Base-by-base conservation (phyloP, 2,113 vertebrate genomes). In the Theristicus caerulescens region DNA sequence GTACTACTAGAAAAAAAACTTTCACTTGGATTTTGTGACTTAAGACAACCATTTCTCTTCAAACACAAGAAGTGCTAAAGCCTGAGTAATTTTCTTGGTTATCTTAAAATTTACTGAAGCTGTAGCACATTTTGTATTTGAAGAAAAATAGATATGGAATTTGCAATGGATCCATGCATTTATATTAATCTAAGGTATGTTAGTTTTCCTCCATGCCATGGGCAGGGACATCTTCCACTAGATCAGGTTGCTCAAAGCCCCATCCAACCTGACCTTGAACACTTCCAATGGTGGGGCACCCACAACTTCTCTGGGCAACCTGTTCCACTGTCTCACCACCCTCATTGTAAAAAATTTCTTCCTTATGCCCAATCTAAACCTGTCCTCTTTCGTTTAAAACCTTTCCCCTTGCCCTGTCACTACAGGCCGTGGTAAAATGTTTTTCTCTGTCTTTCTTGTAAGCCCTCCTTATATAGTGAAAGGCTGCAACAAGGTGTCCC, bases 251-350 rank as follows among this genome's bases (percentile, higher is more conserved):
- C 10, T 42, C 40, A 42, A 42, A 42, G 40, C 40, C 40, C 40
- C 40, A 42, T 42, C 11, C 22, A 73, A 9, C 21, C 12, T n/a
- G 40, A n/a, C 16, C 12, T 38, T n/a, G 22, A 79, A 14, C 5
- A 18, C 2, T 21, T 44, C 5, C 15, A 46, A 3, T 2, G 7
- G 57, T 19, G 25, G 16, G 6, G 5, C 6, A 52, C 27, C 21
- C 22, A 46, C 38, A 32, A 16, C 17, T 27, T 36, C 26, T 44
- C 26, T 38, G n/a, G 10, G 11, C 4, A 87, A 38, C 27, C 8
- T 27, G 21, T 70, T 26, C 16, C 8, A 42, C 1, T 36, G 64
- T 44, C 26, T 69, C 26, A 44, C n/a, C n/a, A 46, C 4, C 3
- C 5, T 22, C 11, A 15, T 2, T 34, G 46, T 3, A 29, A 38